Evolutionary conservation across 2,797 vertebrate genomes (phyloP), one percentile per base, ranked within the genome.

Genomic region (Natrix natrix): DNA sequence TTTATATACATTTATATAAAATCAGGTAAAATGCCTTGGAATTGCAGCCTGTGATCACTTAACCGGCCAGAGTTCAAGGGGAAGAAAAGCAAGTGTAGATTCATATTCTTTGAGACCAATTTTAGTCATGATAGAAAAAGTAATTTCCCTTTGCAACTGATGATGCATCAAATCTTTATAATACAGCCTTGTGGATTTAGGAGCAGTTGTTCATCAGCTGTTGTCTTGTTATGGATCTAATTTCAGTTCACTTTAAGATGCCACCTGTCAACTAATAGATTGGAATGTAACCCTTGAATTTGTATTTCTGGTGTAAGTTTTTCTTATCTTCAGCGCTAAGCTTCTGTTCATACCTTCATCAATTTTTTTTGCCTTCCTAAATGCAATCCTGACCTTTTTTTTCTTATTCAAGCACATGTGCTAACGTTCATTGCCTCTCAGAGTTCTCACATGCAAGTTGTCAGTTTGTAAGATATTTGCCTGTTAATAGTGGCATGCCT

Each of bases 141-240:
- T 28, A 87, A 22, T 43, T 87, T 89, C 83, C 83, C 87, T 90
- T 93, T 56, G 86, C 78, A 95, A 94, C 94, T 96, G 96, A 95
- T 55, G 0, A 8, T 94, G 20, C 7, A 95, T 74, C 91, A 96
- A 94, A 89, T 96, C 96, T 92, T 97, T 94, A 69, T 78, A 59
- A 26, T 90, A 87, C 54, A 93, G 52, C 92, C 92, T 74, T 48
- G 52, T 94, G 93, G 89, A 93, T 61, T 93, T 93, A 91, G 95
- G 90, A 59, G 94, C 97, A 97, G 96, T 96, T 97, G 97, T 96
- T 97, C 91, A 17, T 96, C 95, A 97, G 96, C 96, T 97, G 96
- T 95, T 94, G 93, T 93, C 93, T 94, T 89, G 1, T 92, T 90
- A 88, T 88, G 93, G 94, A 96, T 97, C 96, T 95, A 91, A 92